Conservation (phyloP, 2,888 invertebrate genomes). For the Philereme transversata region DNA sequence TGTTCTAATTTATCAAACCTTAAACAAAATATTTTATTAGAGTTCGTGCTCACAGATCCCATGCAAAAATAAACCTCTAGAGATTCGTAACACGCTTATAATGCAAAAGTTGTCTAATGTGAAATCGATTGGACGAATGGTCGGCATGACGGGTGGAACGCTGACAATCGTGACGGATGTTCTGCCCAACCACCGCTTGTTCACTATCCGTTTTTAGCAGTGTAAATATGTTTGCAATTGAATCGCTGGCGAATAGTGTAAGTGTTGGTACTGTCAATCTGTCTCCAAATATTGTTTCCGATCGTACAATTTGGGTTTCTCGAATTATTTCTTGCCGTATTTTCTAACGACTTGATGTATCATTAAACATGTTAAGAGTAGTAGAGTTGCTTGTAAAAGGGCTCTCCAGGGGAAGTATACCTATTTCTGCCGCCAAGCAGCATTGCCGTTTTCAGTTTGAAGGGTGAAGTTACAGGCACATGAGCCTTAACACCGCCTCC, state of each 20-base stretch:
- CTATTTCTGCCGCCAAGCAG: too few relatives aligned
- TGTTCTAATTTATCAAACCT: neutral
- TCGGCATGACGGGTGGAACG: conserved; percentile 29
- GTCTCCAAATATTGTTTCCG: neutral
- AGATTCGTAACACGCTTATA: conserved; percentile 42
- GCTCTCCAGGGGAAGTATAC: too few relatives aligned
- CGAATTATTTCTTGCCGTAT: too few relatives aligned
- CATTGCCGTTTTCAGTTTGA: too few relatives aligned
- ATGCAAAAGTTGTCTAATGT: conserved; percentile 64
- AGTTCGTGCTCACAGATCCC: conserved; percentile 1
- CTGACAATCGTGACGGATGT: conserved; percentile 40
- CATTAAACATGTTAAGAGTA: too few relatives aligned
- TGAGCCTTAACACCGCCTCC: too few relatives aligned
- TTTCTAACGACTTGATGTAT: too few relatives aligned
- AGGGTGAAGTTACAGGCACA: too few relatives aligned
- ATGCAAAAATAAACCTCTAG: conserved; percentile 14
- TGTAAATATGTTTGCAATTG: conserved; percentile 36
- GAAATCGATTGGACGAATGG: conserved; percentile 63
- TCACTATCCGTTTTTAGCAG: conserved; percentile 34
- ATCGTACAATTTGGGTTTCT: too few relatives aligned
- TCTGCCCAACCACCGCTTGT: conserved; percentile 32
- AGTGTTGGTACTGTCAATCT: conserved; percentile 4
- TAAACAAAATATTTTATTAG: neutral
- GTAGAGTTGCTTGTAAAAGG: too few relatives aligned
- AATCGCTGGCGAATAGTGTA: conserved; percentile 14